These are phyloP conservation scores for Tineola bisselliella DNA, from an alignment of 2,888 invertebrate genomes.

Conservation along the genomic window DNA sequence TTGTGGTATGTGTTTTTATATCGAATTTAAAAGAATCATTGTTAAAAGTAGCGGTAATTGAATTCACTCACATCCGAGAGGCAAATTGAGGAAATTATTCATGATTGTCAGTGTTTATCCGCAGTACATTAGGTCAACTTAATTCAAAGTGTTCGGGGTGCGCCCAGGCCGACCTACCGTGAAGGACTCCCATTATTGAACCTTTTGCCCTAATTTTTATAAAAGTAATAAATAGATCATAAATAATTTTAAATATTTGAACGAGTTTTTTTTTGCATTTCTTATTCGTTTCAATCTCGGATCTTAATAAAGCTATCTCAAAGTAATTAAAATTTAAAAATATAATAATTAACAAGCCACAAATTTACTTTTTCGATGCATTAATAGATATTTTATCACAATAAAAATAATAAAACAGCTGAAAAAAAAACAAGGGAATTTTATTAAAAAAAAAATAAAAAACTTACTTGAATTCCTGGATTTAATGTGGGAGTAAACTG, in stretches of 20 bases:
- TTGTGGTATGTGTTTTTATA: too few species aligned
- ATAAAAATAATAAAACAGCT: neutral
- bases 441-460: neutral
- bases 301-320: neutral
- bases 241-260: neutral
- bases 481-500: neutral
- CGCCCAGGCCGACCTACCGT: slow-evolving; percentile 29
- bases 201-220: neutral
- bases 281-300: too few species aligned
- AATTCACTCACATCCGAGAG: neutral
- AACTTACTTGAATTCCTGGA: slow-evolving; percentile 5
- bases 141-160: slow-evolving; percentile 13
- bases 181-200: slow-evolving; percentile 19
- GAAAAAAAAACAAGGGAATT: neutral
- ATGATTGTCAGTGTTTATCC: neutral
- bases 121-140: neutral
- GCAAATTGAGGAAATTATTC: neutral
- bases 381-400: neutral
- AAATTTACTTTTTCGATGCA: neutral
- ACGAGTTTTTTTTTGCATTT: too few species aligned
- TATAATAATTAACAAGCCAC: neutral
- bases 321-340: too few species aligned
- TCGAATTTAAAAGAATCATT: too few species aligned
- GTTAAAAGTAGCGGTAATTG: neutral
- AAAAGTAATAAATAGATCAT: neutral